phyloP scores from a whole-genome alignment of 2,113 vertebrate species.

The Girardinichthys multiradiatus region DNA sequence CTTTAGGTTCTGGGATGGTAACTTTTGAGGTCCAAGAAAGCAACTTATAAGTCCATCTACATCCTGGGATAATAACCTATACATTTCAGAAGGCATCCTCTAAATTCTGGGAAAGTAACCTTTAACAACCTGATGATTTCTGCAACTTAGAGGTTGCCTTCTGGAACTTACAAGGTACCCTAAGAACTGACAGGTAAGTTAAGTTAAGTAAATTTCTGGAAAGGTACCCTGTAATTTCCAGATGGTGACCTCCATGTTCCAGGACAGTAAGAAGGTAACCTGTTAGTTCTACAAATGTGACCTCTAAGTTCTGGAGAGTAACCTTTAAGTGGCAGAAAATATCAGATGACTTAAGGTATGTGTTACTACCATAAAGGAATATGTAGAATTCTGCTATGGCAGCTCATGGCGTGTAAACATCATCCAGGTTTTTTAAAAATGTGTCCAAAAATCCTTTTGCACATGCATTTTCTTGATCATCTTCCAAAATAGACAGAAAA shows the following conservation, averaged over 20 bases:
- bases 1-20: no score
- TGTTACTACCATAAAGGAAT: neutral
- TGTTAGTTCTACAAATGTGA: neutral
- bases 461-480: neutral
- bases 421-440: neutral
- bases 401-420: neutral
- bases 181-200: no score
- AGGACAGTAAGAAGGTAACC: no score
- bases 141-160: neutral
- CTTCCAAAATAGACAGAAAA: neutral
- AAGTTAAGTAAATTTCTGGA: neutral
- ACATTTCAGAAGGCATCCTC: no score
- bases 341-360: neutral
- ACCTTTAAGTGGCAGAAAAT: neutral
- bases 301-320: neutral
- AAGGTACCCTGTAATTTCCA: no score
- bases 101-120: neutral
- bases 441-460: neutral
- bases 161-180: no score
- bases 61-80: no score
- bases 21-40: no score
- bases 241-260: no score
- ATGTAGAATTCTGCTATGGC: neutral
- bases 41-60: no score
- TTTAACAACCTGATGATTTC: neutral